phyloP scores from a whole-genome alignment of 1,140 invertebrate genomes.

The Anastatus disparis region DNA sequence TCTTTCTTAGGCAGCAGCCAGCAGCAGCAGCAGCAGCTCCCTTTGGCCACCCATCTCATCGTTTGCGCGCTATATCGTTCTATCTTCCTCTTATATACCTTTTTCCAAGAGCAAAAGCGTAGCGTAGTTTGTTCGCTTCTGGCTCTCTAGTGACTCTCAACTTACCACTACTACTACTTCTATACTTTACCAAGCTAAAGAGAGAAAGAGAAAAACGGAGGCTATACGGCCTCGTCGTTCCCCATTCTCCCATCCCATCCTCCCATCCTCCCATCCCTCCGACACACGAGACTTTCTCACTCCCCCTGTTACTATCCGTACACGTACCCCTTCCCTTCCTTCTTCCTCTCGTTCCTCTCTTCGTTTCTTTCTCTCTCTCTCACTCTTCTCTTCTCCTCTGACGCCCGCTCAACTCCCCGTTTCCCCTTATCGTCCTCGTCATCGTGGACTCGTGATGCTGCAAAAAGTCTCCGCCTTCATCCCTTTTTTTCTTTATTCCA shows the following conservation, averaged over 20 bases:
- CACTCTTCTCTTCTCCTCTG: background rate
- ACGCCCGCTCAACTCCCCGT: constrained; percentile 24
- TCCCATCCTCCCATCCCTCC: background rate
- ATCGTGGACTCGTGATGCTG: constrained; percentile 40
- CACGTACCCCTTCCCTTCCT: constrained; percentile 20
- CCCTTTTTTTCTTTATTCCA: constrained; percentile 8
- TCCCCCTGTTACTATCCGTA: background rate
- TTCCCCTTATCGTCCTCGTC: constrained; percentile 38
- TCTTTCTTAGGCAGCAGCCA: no score
- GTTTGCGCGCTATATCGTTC: constrained; percentile 19
- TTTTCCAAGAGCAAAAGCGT: constrained; percentile 1
- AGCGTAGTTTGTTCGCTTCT: constrained; percentile 39
- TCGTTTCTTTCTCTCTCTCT: background rate
- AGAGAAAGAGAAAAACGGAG: no score
- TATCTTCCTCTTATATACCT: constrained; percentile 35
- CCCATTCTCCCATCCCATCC: background rate
- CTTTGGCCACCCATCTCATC: constrained; percentile 46
- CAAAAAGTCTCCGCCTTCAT: constrained; percentile 31
- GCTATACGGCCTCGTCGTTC: background rate
- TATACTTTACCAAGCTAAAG: no score
- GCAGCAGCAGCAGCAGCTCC: no score
- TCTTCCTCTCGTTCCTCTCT: background rate
- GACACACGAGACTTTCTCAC: no score
- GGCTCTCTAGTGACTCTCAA: constrained; percentile 56
- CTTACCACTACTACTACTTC: constrained; percentile 40